phyloP scores from a whole-genome alignment of 2,113 vertebrate species.

The Datnioides undecimradiatus region DNA sequence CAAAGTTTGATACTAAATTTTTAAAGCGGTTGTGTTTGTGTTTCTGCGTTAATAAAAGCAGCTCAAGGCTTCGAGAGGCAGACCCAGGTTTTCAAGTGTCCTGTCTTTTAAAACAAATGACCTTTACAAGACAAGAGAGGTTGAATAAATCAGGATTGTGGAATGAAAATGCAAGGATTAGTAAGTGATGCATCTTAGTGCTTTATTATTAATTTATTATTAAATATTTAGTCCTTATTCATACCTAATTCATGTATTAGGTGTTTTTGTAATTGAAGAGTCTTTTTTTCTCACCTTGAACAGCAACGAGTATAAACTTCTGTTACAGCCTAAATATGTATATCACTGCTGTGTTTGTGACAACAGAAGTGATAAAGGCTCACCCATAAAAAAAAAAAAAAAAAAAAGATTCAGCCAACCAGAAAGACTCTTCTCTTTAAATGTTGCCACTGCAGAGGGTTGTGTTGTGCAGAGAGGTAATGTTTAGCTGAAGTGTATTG shows the following conservation, averaged over 20 bases:
- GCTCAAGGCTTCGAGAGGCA: background rate
- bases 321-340: background rate
- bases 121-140: background rate
- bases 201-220: conserved; percentile 8
- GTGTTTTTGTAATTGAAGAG: background rate
- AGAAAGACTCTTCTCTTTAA: background rate
- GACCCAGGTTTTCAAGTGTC: background rate
- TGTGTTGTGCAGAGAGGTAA: background rate
- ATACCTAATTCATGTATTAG: background rate
- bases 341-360: background rate
- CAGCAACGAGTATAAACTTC: background rate
- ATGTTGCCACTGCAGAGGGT: background rate
- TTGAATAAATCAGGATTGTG: conserved; percentile 19
- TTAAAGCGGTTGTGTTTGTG: background rate
- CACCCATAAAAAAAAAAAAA: too few relatives aligned
- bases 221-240: background rate
- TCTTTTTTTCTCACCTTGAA: background rate
- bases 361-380: background rate
- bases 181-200: conserved; percentile 10
- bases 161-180: conserved; percentile 24
- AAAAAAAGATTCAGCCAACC: background rate
- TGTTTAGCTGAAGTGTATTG: conserved; percentile 21
- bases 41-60: conserved; percentile 24
- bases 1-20: background rate
- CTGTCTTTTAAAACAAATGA: conserved; percentile 7